Percentiles rank a stretch among this genome's conserved stretches.
These are phyloP conservation scores for Blennius ocellaris DNA, from an alignment of 2,113 vertebrate genomes.

Conservation along the genomic window DNA sequence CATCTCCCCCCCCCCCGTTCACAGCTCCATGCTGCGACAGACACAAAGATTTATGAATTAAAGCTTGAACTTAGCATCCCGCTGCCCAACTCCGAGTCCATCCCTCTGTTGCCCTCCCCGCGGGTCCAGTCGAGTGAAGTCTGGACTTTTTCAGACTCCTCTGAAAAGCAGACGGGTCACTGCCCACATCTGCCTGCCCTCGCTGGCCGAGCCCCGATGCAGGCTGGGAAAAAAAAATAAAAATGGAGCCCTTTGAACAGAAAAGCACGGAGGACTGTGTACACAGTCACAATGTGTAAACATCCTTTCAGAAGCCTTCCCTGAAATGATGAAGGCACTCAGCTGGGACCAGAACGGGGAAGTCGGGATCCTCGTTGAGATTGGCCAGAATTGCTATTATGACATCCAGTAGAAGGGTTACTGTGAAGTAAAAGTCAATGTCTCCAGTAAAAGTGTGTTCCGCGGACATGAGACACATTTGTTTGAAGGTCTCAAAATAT, in stretches of 20 bases:
- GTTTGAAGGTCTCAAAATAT: slow-evolving; percentile 49
- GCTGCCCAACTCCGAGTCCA: slow-evolving; percentile 25
- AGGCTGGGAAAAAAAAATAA: slow-evolving; percentile 45
- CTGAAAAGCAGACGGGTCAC: slow-evolving; percentile 62
- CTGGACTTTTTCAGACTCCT: slow-evolving; percentile 65
- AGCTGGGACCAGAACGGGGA: slow-evolving; percentile 48
- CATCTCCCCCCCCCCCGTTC: slow-evolving; percentile 14
- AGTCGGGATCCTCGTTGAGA: slow-evolving; percentile 50
- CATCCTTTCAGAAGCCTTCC: slow-evolving; percentile 63
- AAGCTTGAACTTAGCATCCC: slow-evolving; percentile 62
- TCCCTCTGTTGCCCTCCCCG: slow-evolving; percentile 38
- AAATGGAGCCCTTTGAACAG: slow-evolving; percentile 39
- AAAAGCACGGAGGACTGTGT: slow-evolving; percentile 48
- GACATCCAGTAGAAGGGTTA: slow-evolving; percentile 66
- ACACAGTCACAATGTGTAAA: slow-evolving; percentile 68
- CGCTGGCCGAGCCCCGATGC: slow-evolving; percentile 35
- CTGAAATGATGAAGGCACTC: slow-evolving; percentile 64
- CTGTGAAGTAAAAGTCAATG: slow-evolving; percentile 55
- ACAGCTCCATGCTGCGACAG: slow-evolving; percentile 45
- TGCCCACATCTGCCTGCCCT: slow-evolving; percentile 58
- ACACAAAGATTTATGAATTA: slow-evolving; percentile 71
- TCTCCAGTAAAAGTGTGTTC: slow-evolving; percentile 25
- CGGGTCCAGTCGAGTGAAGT: slow-evolving; percentile 59
- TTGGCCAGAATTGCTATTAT: slow-evolving; percentile 55
- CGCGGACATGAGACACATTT: slow-evolving; percentile 42